Base-by-base conservation (phyloP, 2,888 invertebrate species). In the Chironomus riparius region DNA sequence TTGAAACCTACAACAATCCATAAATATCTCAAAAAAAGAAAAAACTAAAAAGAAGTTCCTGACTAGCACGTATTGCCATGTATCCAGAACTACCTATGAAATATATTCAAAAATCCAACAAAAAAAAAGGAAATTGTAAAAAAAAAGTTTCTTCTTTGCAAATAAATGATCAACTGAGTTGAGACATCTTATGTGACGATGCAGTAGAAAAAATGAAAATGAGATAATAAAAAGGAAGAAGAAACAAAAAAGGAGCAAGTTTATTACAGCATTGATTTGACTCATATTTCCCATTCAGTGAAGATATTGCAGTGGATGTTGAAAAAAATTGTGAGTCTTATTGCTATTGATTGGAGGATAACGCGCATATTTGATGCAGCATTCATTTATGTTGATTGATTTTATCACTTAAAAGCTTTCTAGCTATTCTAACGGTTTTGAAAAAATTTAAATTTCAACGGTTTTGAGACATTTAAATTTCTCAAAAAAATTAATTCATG, bases 201-300 rank as follows among this genome's bases (percentile, higher is more conserved):
- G 65, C 21, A 21, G 65, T 22, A 65, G 65, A 24, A 22, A n/a
- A 4, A 65, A 24, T 3, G 13, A 13, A 6, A 12, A 10, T 6
- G 28, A 5, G 10, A 2, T 4, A 6, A 28, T 5, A 10, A 1
- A 4, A 38, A 38, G 10, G 2, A 38, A 38, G 38, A 38, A 38
- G 38, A 38, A 38, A 38, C 38, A 38, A 38, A 38, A 7, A 38
- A 65, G 18, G 65, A 65, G 24, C 21, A 65, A 65, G 13, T 65
- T 65, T 65, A 65, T 65, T 65, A 65, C 65, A 65, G 21, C 65
- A 65, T 65, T 65, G 65, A 65, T 65, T 65, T 65, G 10, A 65
- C 22, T 65, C 65, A 65, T 65, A 65, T 65, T 65, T 65, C 22
- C 12, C 12, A 21, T 22, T 12, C 12, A 21, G 21, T 24, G 13